Conservation (phyloP, 1,140 invertebrate species). For the Penaeus chinensis region DNA sequence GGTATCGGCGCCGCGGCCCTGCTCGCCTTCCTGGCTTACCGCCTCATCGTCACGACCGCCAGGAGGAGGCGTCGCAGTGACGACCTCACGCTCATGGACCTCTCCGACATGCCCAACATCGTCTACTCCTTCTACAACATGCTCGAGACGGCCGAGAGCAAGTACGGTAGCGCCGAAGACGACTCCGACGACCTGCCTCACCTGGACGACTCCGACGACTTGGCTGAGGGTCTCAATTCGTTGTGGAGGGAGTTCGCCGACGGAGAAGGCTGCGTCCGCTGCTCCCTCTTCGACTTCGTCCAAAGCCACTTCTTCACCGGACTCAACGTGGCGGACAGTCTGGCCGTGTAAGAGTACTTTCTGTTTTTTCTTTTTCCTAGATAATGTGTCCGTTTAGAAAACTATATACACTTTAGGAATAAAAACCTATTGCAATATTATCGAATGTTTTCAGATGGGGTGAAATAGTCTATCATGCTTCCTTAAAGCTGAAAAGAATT, state of each 20-base stretch:
- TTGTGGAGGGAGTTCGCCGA: slow-evolving; percentile 31
- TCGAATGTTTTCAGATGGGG: too few species aligned
- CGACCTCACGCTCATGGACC: slow-evolving; percentile 46
- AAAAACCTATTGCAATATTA: too few species aligned
- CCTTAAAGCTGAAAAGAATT: too few species aligned
- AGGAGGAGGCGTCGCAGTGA: neutral
- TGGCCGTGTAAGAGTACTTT: slow-evolving; percentile 26
- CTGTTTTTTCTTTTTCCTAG: neutral
- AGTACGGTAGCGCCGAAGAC: slow-evolving; percentile 21
- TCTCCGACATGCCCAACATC: slow-evolving; percentile 42
- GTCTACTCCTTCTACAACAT: slow-evolving; percentile 45
- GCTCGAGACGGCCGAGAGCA: slow-evolving; percentile 34
- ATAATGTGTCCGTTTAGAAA: neutral
- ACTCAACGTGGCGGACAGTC: neutral
- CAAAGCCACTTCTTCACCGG: neutral
- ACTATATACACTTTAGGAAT: too few species aligned
- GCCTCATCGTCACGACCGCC: slow-evolving; percentile 45
- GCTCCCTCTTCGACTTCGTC: slow-evolving; percentile 28
- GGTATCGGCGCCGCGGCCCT: slow-evolving; percentile 42
- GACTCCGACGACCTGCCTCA: neutral
- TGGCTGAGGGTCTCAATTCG: slow-evolving; percentile 32
- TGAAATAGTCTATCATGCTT: too few species aligned
- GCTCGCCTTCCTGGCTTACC: slow-evolving; percentile 48
- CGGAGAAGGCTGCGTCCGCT: slow-evolving; percentile 29
- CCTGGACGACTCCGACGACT: slow-evolving; percentile 44